Conservation (phyloP, 1,140 invertebrate species). For the Archivesica marissinica region DNA sequence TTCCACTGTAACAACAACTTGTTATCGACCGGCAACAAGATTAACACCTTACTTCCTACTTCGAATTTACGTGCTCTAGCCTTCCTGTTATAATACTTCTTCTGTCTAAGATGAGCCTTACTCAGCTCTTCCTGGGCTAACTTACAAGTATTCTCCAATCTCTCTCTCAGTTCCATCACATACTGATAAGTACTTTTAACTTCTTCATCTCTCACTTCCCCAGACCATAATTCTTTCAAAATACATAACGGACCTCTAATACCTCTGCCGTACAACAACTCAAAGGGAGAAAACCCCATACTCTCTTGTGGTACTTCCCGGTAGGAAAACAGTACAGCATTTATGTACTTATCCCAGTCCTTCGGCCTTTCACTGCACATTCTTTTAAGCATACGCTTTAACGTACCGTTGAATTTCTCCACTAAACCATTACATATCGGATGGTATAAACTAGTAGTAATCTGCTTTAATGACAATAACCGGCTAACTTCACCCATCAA, state of each 20-base stretch:
- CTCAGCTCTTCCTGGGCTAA: slow-evolving; percentile 49
- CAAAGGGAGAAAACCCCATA: slow-evolving; percentile 74
- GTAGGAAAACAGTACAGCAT: slow-evolving; percentile 64
- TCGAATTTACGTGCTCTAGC: slow-evolving; percentile 22
- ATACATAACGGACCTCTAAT: slow-evolving; percentile 69
- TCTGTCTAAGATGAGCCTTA: background rate
- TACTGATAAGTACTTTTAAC: slow-evolving; percentile 69
- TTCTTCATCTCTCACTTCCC: slow-evolving; percentile 48
- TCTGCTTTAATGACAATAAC: slow-evolving; percentile 59
- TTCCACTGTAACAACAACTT: no score
- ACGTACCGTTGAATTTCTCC: slow-evolving; percentile 57
- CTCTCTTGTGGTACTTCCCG: slow-evolving; percentile 62
- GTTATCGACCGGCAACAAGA: no score
- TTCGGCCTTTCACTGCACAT: slow-evolving; percentile 59
- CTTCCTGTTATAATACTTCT: slow-evolving; percentile 42
- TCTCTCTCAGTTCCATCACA: slow-evolving; percentile 62
- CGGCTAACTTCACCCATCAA: slow-evolving; percentile 64
- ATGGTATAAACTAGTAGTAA: slow-evolving; percentile 65
- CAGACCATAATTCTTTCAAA: slow-evolving; percentile 69
- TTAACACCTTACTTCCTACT: slow-evolving; percentile 60
- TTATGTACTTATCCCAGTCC: slow-evolving; percentile 68
- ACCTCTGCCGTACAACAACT: slow-evolving; percentile 72
- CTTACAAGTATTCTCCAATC: slow-evolving; percentile 50
- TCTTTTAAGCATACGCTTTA: slow-evolving; percentile 62
- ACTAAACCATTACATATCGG: slow-evolving; percentile 62